Percentiles rank a stretch among this genome's conserved stretches.
Evolutionary conservation across 2,113 vertebrate species (phyloP).

Genomic region (Chauna torquata): DNA sequence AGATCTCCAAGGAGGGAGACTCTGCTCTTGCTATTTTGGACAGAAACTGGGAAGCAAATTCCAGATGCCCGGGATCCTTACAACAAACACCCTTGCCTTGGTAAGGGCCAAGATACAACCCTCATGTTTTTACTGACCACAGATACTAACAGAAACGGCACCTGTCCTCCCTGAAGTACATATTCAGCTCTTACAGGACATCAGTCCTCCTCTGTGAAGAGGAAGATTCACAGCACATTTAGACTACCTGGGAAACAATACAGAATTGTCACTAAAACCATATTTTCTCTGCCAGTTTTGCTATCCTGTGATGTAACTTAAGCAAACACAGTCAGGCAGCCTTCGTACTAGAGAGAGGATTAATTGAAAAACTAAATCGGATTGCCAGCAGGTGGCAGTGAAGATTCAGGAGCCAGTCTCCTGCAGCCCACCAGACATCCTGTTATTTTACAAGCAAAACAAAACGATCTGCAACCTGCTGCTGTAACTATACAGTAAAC

Average conservation of each 20-base stretch:
- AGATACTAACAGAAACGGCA: neutral
- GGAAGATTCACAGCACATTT: neutral
- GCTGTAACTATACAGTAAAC: neutral
- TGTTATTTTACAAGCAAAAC: neutral
- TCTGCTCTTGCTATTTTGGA: neutral
- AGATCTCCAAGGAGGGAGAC: too few relatives aligned
- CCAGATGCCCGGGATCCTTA: neutral
- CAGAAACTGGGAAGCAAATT: neutral
- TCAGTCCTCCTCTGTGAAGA: neutral
- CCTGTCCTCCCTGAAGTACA: neutral
- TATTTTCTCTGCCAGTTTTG: neutral
- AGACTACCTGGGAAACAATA: neutral
- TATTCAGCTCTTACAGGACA: neutral
- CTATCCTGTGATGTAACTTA: neutral
- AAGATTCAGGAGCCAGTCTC: neutral
- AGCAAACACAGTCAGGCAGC: neutral
- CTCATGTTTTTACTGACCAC: neutral
- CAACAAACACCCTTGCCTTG: neutral
- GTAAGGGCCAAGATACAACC: too few relatives aligned
- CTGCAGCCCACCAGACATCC: too few relatives aligned
- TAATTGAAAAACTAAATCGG: neutral
- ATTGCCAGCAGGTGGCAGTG: neutral
- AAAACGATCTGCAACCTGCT: neutral
- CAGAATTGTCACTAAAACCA: neutral
- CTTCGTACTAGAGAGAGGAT: fast-evolving